Percentiles rank a stretch among this genome's conserved stretches.
Evolutionary conservation across 1,140 invertebrate genomes (phyloP).

Genomic region (Pogonomyrmex barbatus): DNA sequence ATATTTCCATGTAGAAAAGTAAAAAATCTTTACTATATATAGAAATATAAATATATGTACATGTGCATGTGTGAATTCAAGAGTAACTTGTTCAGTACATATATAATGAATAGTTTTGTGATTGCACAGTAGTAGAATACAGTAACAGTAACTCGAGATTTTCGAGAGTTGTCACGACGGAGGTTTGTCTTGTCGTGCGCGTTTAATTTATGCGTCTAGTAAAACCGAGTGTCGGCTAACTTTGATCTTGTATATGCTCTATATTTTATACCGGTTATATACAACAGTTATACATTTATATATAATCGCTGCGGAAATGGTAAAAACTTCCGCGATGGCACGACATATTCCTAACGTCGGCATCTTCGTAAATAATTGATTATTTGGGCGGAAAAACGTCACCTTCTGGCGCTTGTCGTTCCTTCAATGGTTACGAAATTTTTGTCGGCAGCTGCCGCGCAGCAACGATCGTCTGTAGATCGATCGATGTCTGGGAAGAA

Average conservation of each 20-base stretch:
- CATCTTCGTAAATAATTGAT: conserved; percentile 39
- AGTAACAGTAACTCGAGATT: conserved; percentile 24
- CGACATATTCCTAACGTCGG: neutral
- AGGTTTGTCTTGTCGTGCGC: conserved; percentile 36
- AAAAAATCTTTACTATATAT: neutral
- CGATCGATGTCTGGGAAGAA: conserved; percentile 57
- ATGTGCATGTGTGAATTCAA: neutral
- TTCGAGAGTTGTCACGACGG: conserved; percentile 25
- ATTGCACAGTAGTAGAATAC: neutral
- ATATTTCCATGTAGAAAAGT: conserved; percentile 1
- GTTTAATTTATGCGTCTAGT: conserved; percentile 42
- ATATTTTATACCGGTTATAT: neutral
- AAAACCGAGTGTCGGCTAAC: neutral
- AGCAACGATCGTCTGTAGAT: conserved; percentile 63
- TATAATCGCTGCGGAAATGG: neutral
- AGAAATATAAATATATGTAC: neutral
- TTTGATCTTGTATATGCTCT: neutral
- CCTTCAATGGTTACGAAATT: conserved; percentile 49
- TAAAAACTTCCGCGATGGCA: neutral
- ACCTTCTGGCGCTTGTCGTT: neutral
- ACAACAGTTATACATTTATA: conserved; percentile 4
- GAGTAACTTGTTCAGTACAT: neutral
- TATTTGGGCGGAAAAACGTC: neutral
- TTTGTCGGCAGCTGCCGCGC: conserved; percentile 67
- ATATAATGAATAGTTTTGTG: conserved; percentile 27